These are phyloP conservation scores for Halocynthia roretzi DNA, from an alignment of 23 tunicate genomes.

Conservation along the genomic window DNA sequence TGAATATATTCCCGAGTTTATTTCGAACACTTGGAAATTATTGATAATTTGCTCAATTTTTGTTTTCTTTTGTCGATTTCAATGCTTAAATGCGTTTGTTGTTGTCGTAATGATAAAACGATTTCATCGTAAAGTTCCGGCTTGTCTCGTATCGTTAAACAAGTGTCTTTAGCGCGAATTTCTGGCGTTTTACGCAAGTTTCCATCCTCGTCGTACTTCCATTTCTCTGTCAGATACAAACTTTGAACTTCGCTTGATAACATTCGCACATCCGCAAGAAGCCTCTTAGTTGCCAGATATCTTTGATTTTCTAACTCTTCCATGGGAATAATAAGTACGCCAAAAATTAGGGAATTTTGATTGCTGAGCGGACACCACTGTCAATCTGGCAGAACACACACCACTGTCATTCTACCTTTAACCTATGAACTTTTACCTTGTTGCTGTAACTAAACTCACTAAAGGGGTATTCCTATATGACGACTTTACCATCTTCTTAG, in stretches of 20 bases:
- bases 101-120: slow-evolving; percentile 18
- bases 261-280: neutral
- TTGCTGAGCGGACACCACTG: too few relatives aligned
- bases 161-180: neutral
- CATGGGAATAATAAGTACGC: too few relatives aligned
- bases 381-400: too few relatives aligned
- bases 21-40: neutral
- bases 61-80: neutral
- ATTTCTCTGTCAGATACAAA: slow-evolving; percentile 14
- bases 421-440: too few relatives aligned
- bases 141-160: neutral
- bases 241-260: slow-evolving; percentile 3
- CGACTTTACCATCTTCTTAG: too few relatives aligned
- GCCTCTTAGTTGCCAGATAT: neutral
- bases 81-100: slow-evolving; percentile 11
- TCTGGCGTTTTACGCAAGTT: slow-evolving; percentile 6
- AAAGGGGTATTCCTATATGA: too few relatives aligned
- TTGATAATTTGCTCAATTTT: neutral
- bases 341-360: too few relatives aligned
- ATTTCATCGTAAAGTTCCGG: slow-evolving; percentile 28
- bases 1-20: too few relatives aligned
- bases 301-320: neutral
- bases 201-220: neutral
- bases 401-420: too few relatives aligned
- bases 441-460: too few relatives aligned